Percentiles rank a stretch among this genome's conserved stretches.
Conservation (phyloP, 2,888 invertebrate genomes). For the Nymphalis polychloros region DNA sequence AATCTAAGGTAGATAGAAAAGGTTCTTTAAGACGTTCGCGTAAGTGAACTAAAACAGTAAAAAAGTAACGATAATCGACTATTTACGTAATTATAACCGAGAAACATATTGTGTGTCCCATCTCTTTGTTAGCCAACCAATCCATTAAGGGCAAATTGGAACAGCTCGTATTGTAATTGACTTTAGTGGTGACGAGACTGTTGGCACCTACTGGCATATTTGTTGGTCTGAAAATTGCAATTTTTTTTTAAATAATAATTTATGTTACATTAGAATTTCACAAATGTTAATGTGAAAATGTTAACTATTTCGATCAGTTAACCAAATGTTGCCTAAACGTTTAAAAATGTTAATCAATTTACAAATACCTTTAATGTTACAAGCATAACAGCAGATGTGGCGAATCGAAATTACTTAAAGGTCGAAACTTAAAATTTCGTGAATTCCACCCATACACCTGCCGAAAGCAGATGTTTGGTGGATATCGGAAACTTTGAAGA, state of each 20-base stretch:
- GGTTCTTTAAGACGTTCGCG: too few species aligned
- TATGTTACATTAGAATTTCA: not conserved
- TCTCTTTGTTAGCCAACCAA: too few species aligned
- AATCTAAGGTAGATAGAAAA: not conserved
- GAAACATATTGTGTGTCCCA: too few species aligned
- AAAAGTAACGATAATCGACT: not conserved
- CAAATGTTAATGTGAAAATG: not conserved
- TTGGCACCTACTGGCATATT: too few species aligned
- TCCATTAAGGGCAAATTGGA: too few species aligned
- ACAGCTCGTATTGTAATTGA: too few species aligned
- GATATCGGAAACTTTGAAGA: conserved; percentile 63
- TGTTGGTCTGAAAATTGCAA: too few species aligned
- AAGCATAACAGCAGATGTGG: conserved; percentile 31
- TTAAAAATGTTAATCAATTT: conserved; percentile 1
- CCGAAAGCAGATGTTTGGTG: conserved; percentile 65
- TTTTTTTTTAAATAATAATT: too few species aligned
- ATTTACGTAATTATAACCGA: too few species aligned
- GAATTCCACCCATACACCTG: conserved; percentile 68
- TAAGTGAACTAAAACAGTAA: not conserved
- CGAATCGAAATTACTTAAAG: conserved; percentile 33
- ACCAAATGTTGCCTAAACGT: conserved; percentile 2
- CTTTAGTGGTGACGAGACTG: too few species aligned
- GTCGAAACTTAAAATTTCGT: conserved; percentile 48
- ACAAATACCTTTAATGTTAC: conserved; percentile 7
- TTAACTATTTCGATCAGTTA: not conserved